phyloP scores from a whole-genome alignment of 2,888 invertebrate species.

The Limnephilus auricula region DNA sequence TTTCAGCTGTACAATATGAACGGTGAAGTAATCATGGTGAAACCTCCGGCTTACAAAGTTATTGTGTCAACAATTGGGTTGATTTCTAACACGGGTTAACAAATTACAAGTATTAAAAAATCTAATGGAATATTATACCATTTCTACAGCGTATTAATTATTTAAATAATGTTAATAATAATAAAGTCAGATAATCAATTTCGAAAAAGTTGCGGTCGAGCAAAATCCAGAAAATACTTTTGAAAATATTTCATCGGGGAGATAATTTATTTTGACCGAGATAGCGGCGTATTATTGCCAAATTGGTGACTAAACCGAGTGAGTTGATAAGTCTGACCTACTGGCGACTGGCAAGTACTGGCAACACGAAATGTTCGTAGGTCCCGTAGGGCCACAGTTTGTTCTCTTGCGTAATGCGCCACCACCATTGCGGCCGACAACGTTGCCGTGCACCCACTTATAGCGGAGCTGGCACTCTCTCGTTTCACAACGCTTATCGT shows the following conservation, averaged over 20 bases:
- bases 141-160: neutral
- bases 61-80: neutral
- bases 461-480: neutral
- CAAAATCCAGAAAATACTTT: neutral
- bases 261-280: neutral
- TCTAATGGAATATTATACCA: neutral
- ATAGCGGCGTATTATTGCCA: neutral
- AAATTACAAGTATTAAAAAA: neutral
- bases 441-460: neutral
- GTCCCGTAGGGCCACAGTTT: constrained; percentile 8
- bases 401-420: constrained; percentile 7
- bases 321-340: constrained; percentile 16
- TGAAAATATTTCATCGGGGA: neutral
- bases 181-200: neutral
- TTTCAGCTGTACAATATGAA: neutral
- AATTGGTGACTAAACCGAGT: neutral
- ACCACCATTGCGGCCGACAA: neutral
- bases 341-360: constrained; percentile 4
- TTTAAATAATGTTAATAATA: neutral
- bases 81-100: neutral
- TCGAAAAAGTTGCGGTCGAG: neutral
- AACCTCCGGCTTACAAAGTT: constrained; percentile 5
- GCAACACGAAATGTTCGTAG: constrained; percentile 2
- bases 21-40: neutral
- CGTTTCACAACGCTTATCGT: neutral